Base-by-base conservation (phyloP, 2,888 invertebrate genomes). In the Xestia c-nigrum region DNA sequence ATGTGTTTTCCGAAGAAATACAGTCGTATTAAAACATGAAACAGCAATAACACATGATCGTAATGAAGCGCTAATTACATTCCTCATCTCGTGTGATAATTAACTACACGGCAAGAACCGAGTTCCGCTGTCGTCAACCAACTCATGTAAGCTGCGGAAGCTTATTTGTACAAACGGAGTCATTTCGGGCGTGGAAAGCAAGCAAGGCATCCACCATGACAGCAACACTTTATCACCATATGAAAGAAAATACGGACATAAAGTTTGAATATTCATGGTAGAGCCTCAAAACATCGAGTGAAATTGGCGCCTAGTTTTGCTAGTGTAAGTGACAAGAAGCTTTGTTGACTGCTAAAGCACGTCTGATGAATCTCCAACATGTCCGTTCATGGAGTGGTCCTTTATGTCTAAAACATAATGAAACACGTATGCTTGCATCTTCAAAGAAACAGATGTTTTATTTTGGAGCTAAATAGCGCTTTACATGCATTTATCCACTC, bases 401-500 rank as follows among this genome's bases (percentile, higher is more conserved):
- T 89, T 87, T 86, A 88, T 80, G 72, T 84, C 83, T 88, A 87
- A 85, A 79, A 79, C 66, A 83, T 77, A 65, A 77, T 84, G 78
- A 81, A 76, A 85, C 72, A 76, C 61, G 47, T 21, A 67, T 72
- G 80, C 65, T 76, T 78, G 77, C 68, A 70, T 80, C 73, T 76
- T 85, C 57, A 78, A 71, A 76, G 66, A 67, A 72, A 74, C 64
- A 68, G 70, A 69, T 76, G 71, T 67, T 80, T 66, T 76, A 70
- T 67, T 72, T 78, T 55, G 80, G 77, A 85, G 85, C 85, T 80
- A 86, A 86, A 73, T 85, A 85, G 85, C 85, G 85, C 85, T 78
- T 91, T 88, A 83, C 94, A 95, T 97, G 95, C 95, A 94, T 91
- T 94, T 95, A 97, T 97, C 97, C 97, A 98, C 98, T 98, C 98